Conservation (phyloP, 2,888 invertebrate species). For the Doris montereyensis region DNA sequence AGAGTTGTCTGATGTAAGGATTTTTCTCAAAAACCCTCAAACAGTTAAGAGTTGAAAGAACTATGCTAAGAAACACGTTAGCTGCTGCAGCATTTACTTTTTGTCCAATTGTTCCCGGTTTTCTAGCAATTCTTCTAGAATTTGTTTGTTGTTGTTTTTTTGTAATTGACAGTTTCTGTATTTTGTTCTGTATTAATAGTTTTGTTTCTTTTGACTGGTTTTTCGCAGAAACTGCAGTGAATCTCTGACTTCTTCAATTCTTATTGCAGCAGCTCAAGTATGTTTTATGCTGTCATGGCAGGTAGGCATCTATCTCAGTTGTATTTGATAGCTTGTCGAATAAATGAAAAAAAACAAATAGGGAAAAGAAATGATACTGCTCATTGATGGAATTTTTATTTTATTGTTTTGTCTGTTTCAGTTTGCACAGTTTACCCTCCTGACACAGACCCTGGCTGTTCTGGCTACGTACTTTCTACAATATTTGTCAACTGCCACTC, state of each 20-base stretch:
- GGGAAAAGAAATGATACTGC: too few species aligned
- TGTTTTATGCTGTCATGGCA: conserved; percentile 76
- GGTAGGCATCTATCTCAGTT: conserved; percentile 55
- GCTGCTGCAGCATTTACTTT: too few species aligned
- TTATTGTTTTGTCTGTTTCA: conserved; percentile 78
- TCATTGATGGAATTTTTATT: not conserved
- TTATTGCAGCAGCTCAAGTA: conserved; percentile 67
- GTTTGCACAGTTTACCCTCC: conserved; percentile 87
- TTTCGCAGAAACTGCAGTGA: conserved; percentile 45
- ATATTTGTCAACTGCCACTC: conserved; percentile 68
- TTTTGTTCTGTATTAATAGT: not conserved
- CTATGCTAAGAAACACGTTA: too few species aligned
- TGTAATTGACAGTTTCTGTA: too few species aligned
- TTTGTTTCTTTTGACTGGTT: conserved; percentile 27
- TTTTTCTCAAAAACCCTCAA: too few species aligned
- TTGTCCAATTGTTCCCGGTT: too few species aligned
- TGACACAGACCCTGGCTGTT: conserved; percentile 83
- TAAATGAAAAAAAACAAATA: too few species aligned
- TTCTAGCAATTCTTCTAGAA: too few species aligned
- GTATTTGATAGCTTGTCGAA: too few species aligned
- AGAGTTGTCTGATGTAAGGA: too few species aligned
- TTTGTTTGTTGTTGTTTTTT: too few species aligned
- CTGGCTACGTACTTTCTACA: conserved; percentile 79
- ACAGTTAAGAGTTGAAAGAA: too few species aligned
- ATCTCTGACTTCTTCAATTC: conserved; percentile 25